These are phyloP conservation scores for Pachypanchax playfairii DNA, from an alignment of 2,113 vertebrate species.

Conservation along the genomic window DNA sequence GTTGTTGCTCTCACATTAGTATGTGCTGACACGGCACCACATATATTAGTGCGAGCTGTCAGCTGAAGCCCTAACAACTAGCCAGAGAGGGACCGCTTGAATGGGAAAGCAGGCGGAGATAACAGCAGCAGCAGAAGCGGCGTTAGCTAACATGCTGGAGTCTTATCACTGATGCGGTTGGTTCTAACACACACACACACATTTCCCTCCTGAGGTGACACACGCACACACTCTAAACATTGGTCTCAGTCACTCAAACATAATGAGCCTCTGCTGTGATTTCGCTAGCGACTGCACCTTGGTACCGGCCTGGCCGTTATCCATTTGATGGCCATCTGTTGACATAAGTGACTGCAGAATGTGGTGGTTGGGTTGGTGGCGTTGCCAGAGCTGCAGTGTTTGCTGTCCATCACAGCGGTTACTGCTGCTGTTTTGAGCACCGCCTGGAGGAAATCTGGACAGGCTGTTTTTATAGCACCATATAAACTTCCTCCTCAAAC, in stretches of 20 bases:
- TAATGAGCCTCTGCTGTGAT: constrained; percentile 54
- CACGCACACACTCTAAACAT: constrained; percentile 19
- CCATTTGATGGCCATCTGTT: constrained; percentile 59
- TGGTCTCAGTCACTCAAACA: constrained; percentile 48
- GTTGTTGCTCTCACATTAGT: constrained; percentile 54
- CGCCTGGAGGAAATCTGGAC: constrained; percentile 28
- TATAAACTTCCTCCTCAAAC: neutral
- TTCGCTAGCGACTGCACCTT: constrained; percentile 40
- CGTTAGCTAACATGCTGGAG: constrained; percentile 55
- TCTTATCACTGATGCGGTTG: constrained; percentile 59
- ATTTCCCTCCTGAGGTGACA: constrained; percentile 13
- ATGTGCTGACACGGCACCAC: constrained; percentile 55
- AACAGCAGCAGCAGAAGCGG: constrained; percentile 27
- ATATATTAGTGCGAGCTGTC: constrained; percentile 71
- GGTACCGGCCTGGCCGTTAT: constrained; percentile 6
- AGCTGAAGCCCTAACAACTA: constrained; percentile 57
- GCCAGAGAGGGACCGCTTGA: constrained; percentile 50
- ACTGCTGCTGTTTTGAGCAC: constrained; percentile 8
- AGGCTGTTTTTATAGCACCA: constrained; percentile 15
- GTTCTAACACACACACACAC: constrained; percentile 42
- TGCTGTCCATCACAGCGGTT: constrained; percentile 22
- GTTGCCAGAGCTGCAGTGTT: constrained; percentile 10
- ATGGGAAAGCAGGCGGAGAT: constrained; percentile 50
- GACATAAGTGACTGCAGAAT: constrained; percentile 41
- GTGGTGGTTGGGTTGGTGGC: constrained; percentile 34